A percentile compares a stretch with the other conserved stretches of the same genome.
These are phyloP conservation scores for Strigamia crassipes DNA, from an alignment of 2,888 invertebrate species.

Conservation along the genomic window DNA sequence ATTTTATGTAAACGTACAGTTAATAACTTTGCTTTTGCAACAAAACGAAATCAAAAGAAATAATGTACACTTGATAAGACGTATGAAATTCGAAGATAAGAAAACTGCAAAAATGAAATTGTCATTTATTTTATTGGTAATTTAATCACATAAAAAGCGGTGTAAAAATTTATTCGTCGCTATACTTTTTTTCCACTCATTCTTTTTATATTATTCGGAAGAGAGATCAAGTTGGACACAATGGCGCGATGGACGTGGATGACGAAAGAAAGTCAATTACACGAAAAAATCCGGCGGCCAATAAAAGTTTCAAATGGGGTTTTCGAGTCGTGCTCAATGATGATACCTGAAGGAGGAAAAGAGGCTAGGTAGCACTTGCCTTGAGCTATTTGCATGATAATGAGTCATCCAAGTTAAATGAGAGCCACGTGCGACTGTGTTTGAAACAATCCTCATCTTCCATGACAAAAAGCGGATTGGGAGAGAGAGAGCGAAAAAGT, in stretches of 20 bases:
- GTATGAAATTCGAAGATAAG: background rate
- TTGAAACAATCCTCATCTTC: conserved; percentile 34
- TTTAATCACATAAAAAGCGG: conserved; percentile 25
- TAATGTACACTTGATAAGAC: background rate
- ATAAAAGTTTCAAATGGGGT: conserved; percentile 37
- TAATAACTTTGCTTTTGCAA: background rate
- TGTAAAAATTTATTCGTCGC: conserved; percentile 8
- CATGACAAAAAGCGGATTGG: conserved; percentile 25
- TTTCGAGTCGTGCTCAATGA: conserved; percentile 34
- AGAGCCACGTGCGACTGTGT: conserved; percentile 24
- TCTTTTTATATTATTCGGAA: conserved; percentile 22
- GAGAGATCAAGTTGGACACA: conserved; percentile 32
- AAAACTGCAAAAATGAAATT: background rate
- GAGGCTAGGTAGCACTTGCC: conserved; percentile 34
- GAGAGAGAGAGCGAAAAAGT: no score
- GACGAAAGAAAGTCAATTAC: conserved; percentile 37
- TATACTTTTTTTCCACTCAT: background rate
- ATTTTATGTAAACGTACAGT: background rate
- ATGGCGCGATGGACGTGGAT: conserved; percentile 25
- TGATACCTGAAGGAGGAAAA: conserved; percentile 32
- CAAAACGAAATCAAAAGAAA: background rate
- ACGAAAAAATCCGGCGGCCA: conserved; percentile 31
- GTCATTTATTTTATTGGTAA: conserved; percentile 13
- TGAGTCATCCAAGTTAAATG: conserved; percentile 34
- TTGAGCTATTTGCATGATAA: conserved; percentile 33